A percentile compares a stretch with the other conserved stretches of the same genome.
Conservation (phyloP, 1,140 invertebrate species). For the Megalopta genalis region DNA sequence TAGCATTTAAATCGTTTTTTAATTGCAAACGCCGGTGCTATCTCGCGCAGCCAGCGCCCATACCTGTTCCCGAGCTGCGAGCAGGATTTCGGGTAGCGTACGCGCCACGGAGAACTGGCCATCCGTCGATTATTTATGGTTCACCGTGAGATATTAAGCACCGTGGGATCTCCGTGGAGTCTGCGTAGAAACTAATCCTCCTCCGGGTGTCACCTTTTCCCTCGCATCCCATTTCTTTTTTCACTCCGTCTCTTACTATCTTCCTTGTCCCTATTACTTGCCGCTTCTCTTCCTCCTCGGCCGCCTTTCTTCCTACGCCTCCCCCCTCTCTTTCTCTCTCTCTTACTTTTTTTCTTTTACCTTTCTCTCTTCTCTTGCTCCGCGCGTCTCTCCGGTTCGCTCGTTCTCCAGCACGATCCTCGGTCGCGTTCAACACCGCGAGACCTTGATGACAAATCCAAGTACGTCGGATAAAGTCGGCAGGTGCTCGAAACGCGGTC, state of each 20-base stretch:
- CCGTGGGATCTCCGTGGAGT: constrained; percentile 51
- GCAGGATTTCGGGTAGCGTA: constrained; percentile 45
- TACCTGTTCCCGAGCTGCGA: constrained; percentile 27
- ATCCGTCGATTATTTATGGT: constrained; percentile 65
- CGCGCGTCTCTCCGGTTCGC: not conserved
- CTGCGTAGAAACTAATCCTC: constrained; percentile 51
- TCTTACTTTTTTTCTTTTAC: not conserved
- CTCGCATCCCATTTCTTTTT: not conserved
- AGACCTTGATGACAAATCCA: constrained; percentile 46
- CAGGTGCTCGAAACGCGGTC: constrained; percentile 24
- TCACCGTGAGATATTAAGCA: constrained; percentile 62
- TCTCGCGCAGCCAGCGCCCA: not conserved
- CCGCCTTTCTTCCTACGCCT: constrained; percentile 3
- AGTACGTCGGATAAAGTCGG: constrained; percentile 29
- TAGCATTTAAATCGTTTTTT: constrained; percentile 73
- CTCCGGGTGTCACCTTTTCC: constrained; percentile 12
- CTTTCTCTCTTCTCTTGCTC: not conserved
- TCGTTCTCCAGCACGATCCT: not conserved
- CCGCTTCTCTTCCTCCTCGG: not conserved
- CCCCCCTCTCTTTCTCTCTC: too few species aligned
- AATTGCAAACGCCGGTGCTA: constrained; percentile 64
- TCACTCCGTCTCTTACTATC: not conserved
- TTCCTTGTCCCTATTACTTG: not conserved
- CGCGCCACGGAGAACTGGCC: constrained; percentile 43
- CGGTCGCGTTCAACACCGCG: not conserved